Evolutionary conservation across 2,888 invertebrate genomes (phyloP).

Genomic region (Yponomeuta cagnagella): DNA sequence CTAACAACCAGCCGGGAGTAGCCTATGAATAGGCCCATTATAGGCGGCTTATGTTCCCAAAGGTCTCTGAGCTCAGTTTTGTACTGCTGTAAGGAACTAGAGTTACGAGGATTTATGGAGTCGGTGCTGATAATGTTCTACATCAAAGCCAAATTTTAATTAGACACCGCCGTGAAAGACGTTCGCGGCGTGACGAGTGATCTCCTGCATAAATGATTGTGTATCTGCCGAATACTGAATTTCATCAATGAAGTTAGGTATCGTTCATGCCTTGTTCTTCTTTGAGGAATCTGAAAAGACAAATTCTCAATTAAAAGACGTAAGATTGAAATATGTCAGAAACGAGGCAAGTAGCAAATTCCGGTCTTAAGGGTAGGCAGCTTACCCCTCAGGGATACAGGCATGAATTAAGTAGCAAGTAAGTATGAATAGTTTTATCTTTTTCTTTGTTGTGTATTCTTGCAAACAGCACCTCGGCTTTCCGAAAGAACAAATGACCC

Average conservation of each 20-base stretch:
- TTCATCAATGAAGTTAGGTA: too few relatives aligned
- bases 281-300: too few relatives aligned
- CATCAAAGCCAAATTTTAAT: not conserved
- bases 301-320: too few relatives aligned
- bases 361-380: too few relatives aligned
- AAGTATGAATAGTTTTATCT: not conserved
- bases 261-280: too few relatives aligned
- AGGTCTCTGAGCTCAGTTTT: conserved; percentile 16
- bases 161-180: not conserved
- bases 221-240: too few relatives aligned
- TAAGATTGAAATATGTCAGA: too few relatives aligned
- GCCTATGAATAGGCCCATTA: not conserved
- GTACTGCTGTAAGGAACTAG: not conserved
- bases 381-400: too few relatives aligned
- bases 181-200: too few relatives aligned
- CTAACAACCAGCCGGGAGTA: conserved; percentile 9
- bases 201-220: too few relatives aligned
- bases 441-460: not conserved
- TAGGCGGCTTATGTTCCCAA: not conserved
- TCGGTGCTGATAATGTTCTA: not conserved
- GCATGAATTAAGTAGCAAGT: too few relatives aligned
- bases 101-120: not conserved
- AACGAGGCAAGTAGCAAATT: too few relatives aligned
- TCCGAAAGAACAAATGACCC: not conserved
- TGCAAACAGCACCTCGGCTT: not conserved